phyloP scores from a whole-genome alignment of 2,888 invertebrate species.

The Drosophila acutilabella region DNA sequence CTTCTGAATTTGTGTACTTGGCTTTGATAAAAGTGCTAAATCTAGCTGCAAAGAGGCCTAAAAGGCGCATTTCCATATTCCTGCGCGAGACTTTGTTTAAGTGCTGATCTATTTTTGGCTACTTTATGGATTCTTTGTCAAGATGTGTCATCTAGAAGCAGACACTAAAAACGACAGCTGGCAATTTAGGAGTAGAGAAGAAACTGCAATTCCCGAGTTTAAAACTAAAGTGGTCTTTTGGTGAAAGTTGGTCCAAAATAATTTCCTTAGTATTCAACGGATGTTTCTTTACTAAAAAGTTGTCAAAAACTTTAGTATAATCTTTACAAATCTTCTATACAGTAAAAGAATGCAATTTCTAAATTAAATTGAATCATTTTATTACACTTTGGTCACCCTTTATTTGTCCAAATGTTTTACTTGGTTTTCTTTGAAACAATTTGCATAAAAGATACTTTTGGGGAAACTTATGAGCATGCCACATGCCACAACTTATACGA shows the following conservation, averaged over 20 bases:
- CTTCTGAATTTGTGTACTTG: no score
- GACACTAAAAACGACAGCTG: conserved; percentile 41
- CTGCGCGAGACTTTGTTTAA: conserved; percentile 8
- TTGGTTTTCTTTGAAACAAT: conserved; percentile 14
- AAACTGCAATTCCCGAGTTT: conserved; percentile 2
- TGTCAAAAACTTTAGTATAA: no score
- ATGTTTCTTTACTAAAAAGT: not conserved
- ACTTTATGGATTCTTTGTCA: conserved; percentile 24
- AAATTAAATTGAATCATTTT: not conserved
- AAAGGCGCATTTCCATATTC: not conserved
- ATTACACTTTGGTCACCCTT: not conserved
- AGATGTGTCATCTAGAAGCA: conserved; percentile 17
- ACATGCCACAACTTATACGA: not conserved
- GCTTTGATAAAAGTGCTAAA: not conserved
- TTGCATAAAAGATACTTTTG: conserved; percentile 14
- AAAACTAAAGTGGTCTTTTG: not conserved
- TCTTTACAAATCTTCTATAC: no score
- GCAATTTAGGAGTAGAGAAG: not conserved
- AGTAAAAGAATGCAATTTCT: no score
- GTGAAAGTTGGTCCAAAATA: no score
- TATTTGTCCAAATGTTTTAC: not conserved
- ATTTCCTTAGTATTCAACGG: no score
- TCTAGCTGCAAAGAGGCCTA: not conserved
- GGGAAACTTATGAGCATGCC: not conserved
- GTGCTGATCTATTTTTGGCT: conserved; percentile 47